phyloP scores from a whole-genome alignment of 1,140 invertebrate species.

The Pseudachorutes palmiensis region DNA sequence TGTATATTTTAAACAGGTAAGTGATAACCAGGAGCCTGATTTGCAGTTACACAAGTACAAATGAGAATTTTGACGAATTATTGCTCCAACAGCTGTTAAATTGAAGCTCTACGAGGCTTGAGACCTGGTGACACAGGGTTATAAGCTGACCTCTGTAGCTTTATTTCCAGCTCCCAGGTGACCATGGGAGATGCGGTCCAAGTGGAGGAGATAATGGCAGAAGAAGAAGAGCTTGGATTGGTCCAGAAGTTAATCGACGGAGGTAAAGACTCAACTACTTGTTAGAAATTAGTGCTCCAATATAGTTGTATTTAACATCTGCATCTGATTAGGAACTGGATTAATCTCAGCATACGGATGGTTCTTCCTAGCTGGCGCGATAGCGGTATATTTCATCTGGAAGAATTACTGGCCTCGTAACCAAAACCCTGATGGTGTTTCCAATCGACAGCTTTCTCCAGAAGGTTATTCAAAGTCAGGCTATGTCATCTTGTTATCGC shows the following conservation, averaged over 20 bases:
- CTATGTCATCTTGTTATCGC: background rate
- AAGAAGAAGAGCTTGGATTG: background rate
- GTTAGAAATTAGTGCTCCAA: background rate
- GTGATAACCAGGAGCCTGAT: too few species aligned
- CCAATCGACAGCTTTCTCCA: background rate
- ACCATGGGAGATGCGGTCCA: background rate
- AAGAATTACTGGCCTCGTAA: background rate
- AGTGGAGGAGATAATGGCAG: conserved; percentile 1
- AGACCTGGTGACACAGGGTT: too few species aligned
- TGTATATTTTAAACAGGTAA: too few species aligned
- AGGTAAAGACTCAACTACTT: background rate
- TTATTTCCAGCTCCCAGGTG: too few species aligned
- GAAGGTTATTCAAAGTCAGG: background rate
- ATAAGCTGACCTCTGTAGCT: too few species aligned
- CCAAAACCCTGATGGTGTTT: background rate
- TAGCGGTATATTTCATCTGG: background rate
- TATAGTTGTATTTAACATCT: background rate
- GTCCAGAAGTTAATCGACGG: background rate
- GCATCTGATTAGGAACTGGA: background rate
- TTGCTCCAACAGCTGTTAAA: too few species aligned
- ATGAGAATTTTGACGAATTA: too few species aligned
- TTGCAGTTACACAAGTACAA: too few species aligned
- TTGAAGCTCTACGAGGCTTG: too few species aligned
- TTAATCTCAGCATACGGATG: background rate
- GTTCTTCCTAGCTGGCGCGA: background rate